Percentiles rank a stretch among this genome's conserved stretches.
These are phyloP conservation scores for Chitala chitala DNA, from an alignment of 2,113 vertebrate species.

Conservation along the genomic window DNA sequence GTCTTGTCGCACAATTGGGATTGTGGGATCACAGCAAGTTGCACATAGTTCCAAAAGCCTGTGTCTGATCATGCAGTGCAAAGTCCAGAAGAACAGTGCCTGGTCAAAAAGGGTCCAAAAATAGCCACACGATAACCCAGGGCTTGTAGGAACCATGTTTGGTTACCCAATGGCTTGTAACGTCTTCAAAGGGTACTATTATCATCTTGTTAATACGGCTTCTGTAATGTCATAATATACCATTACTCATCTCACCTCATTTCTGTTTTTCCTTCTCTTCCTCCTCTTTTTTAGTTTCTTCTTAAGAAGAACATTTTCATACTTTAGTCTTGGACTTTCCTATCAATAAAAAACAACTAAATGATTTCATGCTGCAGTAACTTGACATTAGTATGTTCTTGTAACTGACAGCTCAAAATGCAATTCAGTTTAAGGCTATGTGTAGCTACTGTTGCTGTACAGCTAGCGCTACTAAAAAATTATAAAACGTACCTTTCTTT, in stretches of 20 bases:
- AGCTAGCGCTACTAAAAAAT: no score
- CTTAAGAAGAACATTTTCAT: constrained; percentile 70
- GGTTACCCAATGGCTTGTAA: not conserved
- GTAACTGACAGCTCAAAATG: not conserved
- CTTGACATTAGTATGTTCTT: not conserved
- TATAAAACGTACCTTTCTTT: no score
- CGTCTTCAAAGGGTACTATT: not conserved
- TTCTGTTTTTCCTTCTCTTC: constrained; percentile 33
- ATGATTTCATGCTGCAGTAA: constrained; percentile 18
- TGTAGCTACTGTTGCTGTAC: no score
- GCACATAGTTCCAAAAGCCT: not conserved
- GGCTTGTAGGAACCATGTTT: no score
- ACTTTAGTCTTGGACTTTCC: constrained; percentile 77
- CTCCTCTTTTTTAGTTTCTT: constrained; percentile 62
- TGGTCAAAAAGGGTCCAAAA: not conserved
- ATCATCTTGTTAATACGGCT: not conserved
- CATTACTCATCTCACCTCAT: constrained; percentile 46
- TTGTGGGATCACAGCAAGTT: no score
- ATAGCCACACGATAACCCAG: no score
- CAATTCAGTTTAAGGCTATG: no score
- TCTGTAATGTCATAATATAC: not conserved
- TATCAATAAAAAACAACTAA: constrained; percentile 38
- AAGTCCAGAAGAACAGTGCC: not conserved
- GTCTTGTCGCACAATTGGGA: no score
- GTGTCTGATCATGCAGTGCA: not conserved